Percentiles rank a stretch among this genome's conserved stretches.
Conservation (phyloP, 2,888 invertebrate genomes). For the Tenthredo distinguenda region DNA sequence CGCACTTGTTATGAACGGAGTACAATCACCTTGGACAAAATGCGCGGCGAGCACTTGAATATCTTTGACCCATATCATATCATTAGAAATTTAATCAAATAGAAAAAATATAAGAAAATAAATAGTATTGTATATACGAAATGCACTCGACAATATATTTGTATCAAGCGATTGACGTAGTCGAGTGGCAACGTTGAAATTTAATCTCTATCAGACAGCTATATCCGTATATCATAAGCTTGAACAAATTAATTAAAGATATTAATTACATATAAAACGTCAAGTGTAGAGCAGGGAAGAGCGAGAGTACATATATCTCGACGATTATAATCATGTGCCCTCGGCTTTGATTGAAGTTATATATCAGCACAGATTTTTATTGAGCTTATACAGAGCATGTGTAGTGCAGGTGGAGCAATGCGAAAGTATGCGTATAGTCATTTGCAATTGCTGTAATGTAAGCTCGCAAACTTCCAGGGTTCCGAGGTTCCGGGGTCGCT, state of each 20-base stretch:
- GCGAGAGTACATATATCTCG: neutral
- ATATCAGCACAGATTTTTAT: neutral
- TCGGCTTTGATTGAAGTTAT: slow-evolving; percentile 6
- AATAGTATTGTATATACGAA: too few species aligned
- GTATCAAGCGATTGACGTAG: neutral
- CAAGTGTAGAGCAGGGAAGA: neutral
- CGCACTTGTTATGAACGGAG: neutral
- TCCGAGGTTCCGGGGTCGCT: neutral
- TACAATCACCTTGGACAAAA: neutral
- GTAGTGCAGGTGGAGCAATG: slow-evolving; percentile 6
- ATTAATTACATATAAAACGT: neutral
- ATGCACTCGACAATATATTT: too few species aligned
- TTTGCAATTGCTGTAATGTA: neutral
- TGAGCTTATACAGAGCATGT: neutral
- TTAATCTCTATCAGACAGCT: neutral
- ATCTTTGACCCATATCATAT: neutral
- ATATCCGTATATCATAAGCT: neutral
- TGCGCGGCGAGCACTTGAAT: neutral
- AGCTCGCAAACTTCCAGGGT: neutral
- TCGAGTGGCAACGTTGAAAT: neutral
- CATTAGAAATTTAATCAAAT: neutral
- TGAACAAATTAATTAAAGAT: neutral
- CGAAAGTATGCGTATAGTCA: neutral
- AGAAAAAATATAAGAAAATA: too few species aligned
- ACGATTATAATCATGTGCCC: neutral